Evolutionary conservation across 2,797 vertebrate species (phyloP), one percentile per base, ranked within the genome.

Genomic region (Channallabes apus): DNA sequence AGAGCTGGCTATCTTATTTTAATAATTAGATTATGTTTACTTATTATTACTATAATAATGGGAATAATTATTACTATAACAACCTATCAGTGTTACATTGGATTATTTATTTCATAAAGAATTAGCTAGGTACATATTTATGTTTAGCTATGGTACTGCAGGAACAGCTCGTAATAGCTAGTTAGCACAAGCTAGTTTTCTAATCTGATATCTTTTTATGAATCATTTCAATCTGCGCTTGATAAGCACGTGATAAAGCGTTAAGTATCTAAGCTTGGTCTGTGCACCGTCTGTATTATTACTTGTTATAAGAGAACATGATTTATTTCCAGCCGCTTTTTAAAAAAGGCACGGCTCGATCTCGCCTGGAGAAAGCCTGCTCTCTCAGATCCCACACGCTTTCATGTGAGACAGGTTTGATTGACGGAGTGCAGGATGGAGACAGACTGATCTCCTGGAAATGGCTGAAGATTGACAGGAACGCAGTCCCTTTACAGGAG

Each of bases 331-430:
- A 20, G n/a, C 8, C 3, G 1, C 35, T 62, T 20, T 11, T 51
- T 4, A 1, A 24, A 38, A 7, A 61, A 24, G 56, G 56, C 29
- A 14, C 29, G 38, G 75, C 54, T 78, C 56, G 20, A 38, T 77
- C n/a, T 75, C 2, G 67, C 80, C 65, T 51, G 27, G 80, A 82
- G 65, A 80, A 61, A 86, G 77, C 17, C 46, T 58, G 69, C 64
- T 88, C 62, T 81, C 41, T 85, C 68, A 75, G 76, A 67, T 56
- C 15, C 61, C 32, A 29, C 56, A 17, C 38, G 69, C 75, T 84
- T 87, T 86, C 68, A 86, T 84, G 80, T 79, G 56, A 46, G 41
- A 82, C 76, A 85, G 87, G 82, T 81, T 86, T 88, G 82, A 88
- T 81, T 75, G 84, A 86, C 54, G 85, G 82, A 9, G 8, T 76